A percentile compares a stretch with the other conserved stretches of the same genome.
phyloP scores from a whole-genome alignment of 2,888 invertebrate species.

The Podotricha telesiphe region DNA sequence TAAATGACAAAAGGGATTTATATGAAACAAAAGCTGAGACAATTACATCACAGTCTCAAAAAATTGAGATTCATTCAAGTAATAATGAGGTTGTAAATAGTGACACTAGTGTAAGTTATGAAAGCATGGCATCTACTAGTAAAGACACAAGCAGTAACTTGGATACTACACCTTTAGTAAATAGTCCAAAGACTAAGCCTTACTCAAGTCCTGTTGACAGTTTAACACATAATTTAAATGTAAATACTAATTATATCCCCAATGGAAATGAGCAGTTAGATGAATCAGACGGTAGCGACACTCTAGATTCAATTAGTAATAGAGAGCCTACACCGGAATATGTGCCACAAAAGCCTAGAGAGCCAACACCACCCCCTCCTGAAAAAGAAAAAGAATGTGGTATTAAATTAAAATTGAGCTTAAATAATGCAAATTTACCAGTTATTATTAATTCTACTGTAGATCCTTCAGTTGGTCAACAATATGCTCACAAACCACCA shows the following conservation, averaged over 20 bases:
- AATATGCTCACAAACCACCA: conserved; percentile 70
- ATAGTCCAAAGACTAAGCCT: conserved; percentile 57
- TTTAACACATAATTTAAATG: conserved; percentile 46
- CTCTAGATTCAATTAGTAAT: conserved; percentile 58
- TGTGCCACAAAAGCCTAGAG: conserved; percentile 50
- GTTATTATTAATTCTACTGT: conserved; percentile 80
- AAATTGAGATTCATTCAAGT: conserved; percentile 47
- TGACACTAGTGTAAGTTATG: conserved; percentile 63
- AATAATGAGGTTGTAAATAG: conserved; percentile 57
- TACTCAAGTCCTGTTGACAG: conserved; percentile 51
- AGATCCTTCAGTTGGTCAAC: conserved; percentile 74
- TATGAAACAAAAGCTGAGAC: conserved; percentile 60
- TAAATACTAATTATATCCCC: conserved; percentile 44
- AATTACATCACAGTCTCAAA: conserved; percentile 55
- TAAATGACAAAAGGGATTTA: conserved; percentile 62
- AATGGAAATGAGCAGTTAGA: conserved; percentile 72
- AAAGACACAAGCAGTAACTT: conserved; percentile 62
- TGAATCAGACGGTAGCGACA: conserved; percentile 68
- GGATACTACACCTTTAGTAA: conserved; percentile 63
- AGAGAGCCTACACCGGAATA: conserved; percentile 50
- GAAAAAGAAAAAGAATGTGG: conserved; percentile 73
- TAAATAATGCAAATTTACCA: conserved; percentile 78
- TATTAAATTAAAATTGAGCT: conserved; percentile 76
- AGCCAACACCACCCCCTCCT: conserved; percentile 52
- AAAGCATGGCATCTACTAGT: conserved; percentile 55